A percentile compares a stretch with the other conserved stretches of the same genome.
These are phyloP conservation scores for Lepus oiostolus DNA, from an alignment of 2,797 vertebrate species.

Conservation along the genomic window DNA sequence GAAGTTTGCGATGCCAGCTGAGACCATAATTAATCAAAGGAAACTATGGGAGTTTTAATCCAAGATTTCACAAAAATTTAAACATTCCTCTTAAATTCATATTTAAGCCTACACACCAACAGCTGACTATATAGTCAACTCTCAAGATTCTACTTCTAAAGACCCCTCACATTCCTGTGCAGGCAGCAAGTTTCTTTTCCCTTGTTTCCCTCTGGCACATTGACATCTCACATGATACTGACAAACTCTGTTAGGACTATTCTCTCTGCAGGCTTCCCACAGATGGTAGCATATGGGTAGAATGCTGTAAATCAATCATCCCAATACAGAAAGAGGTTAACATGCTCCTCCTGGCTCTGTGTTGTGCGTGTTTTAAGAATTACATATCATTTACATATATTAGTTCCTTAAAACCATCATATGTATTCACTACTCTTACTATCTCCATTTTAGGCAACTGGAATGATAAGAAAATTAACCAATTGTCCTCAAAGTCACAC, in stretches of 20 bases:
- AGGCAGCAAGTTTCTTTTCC: background rate
- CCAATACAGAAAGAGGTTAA: background rate
- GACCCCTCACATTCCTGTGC: background rate
- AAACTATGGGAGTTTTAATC: conserved; percentile 64
- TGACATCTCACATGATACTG: background rate
- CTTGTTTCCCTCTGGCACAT: background rate
- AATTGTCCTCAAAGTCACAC: conserved; percentile 33
- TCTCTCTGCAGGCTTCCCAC: background rate
- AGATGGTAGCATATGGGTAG: background rate
- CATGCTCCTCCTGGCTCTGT: background rate
- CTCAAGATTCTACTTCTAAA: conserved; percentile 18
- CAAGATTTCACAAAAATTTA: conserved; percentile 65
- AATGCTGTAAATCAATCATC: background rate
- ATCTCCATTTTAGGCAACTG: conserved; percentile 39
- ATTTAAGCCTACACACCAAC: conserved; percentile 58
- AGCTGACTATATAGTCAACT: background rate
- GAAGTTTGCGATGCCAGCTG: conserved; percentile 55
- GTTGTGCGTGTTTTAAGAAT: background rate
- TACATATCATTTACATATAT: background rate
- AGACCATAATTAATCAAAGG: conserved; percentile 62
- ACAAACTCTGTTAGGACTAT: background rate
- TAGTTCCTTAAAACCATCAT: background rate
- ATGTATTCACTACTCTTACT: background rate
- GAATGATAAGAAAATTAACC: conserved; percentile 21
- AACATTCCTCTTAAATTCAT: conserved; percentile 68